These are phyloP conservation scores for Mermis nigrescens DNA, from an alignment of 2,888 invertebrate species.

Conservation along the genomic window DNA sequence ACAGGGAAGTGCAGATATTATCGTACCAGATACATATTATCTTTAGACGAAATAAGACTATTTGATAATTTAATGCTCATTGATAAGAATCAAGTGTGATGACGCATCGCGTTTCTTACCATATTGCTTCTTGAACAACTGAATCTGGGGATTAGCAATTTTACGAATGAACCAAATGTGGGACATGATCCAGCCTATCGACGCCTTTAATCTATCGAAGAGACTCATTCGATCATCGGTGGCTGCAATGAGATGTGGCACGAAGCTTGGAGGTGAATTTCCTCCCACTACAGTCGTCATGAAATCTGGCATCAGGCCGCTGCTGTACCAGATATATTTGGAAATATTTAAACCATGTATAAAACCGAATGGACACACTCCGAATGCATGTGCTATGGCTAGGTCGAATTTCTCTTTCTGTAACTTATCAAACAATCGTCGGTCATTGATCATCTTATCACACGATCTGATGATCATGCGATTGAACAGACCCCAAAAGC, in stretches of 20 bases:
- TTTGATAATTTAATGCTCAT: too few relatives aligned
- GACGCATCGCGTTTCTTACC: too few relatives aligned
- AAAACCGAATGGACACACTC: conserved; percentile 20
- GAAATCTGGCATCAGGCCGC: conserved; percentile 20
- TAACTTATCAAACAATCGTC: neutral
- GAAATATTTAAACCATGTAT: conserved; percentile 16
- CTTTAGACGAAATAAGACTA: too few relatives aligned
- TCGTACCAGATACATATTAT: too few relatives aligned
- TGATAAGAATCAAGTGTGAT: too few relatives aligned
- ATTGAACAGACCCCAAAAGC: too few relatives aligned
- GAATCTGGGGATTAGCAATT: neutral
- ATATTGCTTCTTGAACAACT: too few relatives aligned
- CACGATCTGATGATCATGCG: too few relatives aligned
- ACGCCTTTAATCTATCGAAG: too few relatives aligned
- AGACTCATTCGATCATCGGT: neutral
- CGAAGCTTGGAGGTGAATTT: neutral
- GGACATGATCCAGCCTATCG: too few relatives aligned
- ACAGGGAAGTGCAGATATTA: too few relatives aligned
- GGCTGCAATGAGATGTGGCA: neutral
- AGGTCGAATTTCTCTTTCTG: conserved; percentile 14
- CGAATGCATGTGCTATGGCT: conserved; percentile 21
- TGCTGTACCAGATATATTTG: conserved; percentile 24
- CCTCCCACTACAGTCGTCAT: neutral
- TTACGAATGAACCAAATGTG: neutral
- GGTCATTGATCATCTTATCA: neutral